A percentile compares a stretch with the other conserved stretches of the same genome.
Conservation (phyloP, 1,140 invertebrate genomes). For the Sarcophaga peregrina region DNA sequence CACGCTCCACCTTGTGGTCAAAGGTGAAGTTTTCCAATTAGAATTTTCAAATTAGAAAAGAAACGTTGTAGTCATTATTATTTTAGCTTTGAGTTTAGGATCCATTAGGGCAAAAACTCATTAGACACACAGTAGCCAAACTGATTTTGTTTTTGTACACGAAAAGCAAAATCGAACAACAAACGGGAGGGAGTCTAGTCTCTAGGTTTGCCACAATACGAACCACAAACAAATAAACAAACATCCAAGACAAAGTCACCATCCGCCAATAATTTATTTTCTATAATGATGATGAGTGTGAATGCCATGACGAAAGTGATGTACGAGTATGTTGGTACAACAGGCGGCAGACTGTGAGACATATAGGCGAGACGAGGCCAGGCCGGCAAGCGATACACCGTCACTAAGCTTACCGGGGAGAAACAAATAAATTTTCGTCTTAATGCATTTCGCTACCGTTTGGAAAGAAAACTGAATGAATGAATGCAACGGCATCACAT, state of each 20-base stretch:
- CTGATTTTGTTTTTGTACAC: background rate
- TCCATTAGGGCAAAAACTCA: background rate
- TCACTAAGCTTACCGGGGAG: background rate
- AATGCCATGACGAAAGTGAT: slow-evolving; percentile 24
- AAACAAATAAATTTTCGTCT: slow-evolving; percentile 3
- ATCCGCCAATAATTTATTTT: background rate
- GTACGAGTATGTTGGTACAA: background rate
- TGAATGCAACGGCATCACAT: no score
- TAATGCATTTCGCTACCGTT: background rate
- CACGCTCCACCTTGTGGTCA: no score
- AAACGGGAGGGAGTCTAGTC: no score
- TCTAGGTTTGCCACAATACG: no score
- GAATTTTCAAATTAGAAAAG: no score
- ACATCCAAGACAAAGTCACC: no score
- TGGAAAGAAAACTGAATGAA: background rate
- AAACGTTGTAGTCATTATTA: background rate
- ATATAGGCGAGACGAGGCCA: background rate
- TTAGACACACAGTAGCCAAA: slow-evolving; percentile 1
- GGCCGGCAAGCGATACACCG: background rate
- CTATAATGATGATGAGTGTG: slow-evolving; percentile 12
- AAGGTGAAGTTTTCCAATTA: no score
- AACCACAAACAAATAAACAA: background rate
- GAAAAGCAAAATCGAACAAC: no score
- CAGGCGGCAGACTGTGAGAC: no score
- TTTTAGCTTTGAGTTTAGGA: no score